Evolutionary conservation across 2,888 invertebrate genomes (phyloP).

Genomic region (Campoplex nolae): DNA sequence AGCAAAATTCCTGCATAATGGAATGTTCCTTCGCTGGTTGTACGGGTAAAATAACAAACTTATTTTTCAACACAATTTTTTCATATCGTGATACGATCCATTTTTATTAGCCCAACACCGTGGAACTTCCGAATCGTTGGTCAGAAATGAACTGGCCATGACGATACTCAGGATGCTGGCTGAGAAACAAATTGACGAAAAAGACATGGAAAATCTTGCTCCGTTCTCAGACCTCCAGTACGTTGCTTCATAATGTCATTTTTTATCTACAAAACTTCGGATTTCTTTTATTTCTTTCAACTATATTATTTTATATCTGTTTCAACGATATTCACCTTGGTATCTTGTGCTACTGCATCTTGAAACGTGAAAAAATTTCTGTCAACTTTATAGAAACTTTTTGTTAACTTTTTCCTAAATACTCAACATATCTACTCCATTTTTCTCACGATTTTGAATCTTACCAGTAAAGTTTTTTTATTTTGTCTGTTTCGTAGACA

Average conservation of each 20-base stretch:
- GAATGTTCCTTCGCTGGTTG: slow-evolving; percentile 73
- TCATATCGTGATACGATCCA: background rate
- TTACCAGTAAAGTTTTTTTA: background rate
- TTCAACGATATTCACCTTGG: background rate
- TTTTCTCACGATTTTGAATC: background rate
- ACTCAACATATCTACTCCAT: background rate
- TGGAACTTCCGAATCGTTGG: slow-evolving; percentile 62
- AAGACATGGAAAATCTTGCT: slow-evolving; percentile 63
- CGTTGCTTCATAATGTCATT: slow-evolving; percentile 36
- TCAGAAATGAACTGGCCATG: slow-evolving; percentile 69
- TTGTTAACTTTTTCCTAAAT: background rate
- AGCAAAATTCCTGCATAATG: slow-evolving; percentile 66
- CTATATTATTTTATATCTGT: background rate
- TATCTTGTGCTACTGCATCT: background rate
- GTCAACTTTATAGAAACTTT: background rate
- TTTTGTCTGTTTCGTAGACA: background rate
- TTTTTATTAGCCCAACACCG: slow-evolving; percentile 67
- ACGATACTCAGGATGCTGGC: slow-evolving; percentile 72
- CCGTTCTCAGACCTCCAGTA: slow-evolving; percentile 72
- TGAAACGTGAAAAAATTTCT: background rate
- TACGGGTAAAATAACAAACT: slow-evolving; percentile 54
- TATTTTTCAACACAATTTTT: background rate
- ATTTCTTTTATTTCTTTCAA: background rate
- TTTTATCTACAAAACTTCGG: background rate
- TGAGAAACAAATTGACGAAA: slow-evolving; percentile 72